These are phyloP conservation scores for Sebastes nivosus DNA, from an alignment of 2,797 vertebrate genomes.

Conservation along the genomic window DNA sequence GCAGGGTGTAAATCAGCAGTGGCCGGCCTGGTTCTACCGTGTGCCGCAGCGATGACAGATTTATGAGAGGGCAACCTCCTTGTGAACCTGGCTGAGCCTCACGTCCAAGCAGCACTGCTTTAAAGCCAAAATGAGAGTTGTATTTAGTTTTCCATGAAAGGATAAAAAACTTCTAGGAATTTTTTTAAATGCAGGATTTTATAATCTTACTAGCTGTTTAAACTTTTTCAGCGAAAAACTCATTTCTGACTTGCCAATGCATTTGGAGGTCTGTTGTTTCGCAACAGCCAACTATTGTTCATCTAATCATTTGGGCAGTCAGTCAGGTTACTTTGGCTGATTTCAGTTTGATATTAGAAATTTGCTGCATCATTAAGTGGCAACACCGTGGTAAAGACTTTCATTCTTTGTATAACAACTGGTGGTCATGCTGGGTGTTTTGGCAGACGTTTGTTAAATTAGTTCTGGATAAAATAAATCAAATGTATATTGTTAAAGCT, in stretches of 20 bases:
- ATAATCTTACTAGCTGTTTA: not conserved
- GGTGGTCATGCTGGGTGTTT: not conserved
- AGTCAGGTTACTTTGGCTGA: not conserved
- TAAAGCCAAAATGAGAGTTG: conserved; percentile 18
- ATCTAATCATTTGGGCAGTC: not conserved
- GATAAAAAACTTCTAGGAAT: not conserved
- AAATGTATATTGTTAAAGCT: not conserved
- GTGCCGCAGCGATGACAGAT: conserved; percentile 73
- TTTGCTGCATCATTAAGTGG: not conserved
- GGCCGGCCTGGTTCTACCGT: conserved; percentile 49
- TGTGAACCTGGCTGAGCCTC: conserved; percentile 67
- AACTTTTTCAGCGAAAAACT: not conserved
- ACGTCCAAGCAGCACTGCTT: conserved; percentile 37
- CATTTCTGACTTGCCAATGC: not conserved
- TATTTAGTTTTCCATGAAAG: conserved; percentile 19
- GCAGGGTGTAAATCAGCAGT: conserved; percentile 75
- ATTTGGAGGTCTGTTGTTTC: not conserved
- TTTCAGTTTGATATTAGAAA: conserved; percentile 7
- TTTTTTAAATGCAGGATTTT: not conserved
- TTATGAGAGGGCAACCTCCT: conserved; percentile 74
- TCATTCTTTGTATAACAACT: not conserved
- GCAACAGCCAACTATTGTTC: conserved; percentile 2
- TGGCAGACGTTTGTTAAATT: not conserved
- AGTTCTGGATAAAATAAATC: not conserved
- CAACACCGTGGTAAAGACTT: not conserved